phyloP scores from a whole-genome alignment of 2,888 invertebrate species.

The Yponomeuta evonymella region DNA sequence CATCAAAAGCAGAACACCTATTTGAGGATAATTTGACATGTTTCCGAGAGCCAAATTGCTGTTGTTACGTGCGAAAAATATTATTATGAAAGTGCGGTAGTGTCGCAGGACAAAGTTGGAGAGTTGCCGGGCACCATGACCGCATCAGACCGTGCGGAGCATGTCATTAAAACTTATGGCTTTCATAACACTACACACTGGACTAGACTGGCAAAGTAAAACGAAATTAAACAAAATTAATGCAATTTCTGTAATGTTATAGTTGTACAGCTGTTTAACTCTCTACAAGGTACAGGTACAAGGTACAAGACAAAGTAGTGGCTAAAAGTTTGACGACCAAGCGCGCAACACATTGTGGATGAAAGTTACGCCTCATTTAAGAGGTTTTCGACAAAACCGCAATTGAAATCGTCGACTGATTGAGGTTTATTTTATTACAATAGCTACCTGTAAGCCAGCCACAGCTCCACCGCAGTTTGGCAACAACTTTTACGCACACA shows the following conservation, averaged over 20 bases:
- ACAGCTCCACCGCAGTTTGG: background rate
- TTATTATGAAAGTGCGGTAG: background rate
- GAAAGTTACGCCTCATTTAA: background rate
- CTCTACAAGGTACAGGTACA: too few species aligned
- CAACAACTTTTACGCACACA: background rate
- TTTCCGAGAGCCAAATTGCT: background rate
- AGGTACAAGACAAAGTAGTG: background rate
- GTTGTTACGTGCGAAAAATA: background rate
- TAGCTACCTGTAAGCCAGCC: background rate
- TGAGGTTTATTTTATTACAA: background rate
- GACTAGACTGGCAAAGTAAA: background rate
- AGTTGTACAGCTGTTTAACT: too few species aligned
- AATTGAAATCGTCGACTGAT: background rate
- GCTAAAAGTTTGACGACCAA: background rate
- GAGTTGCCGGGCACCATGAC: conserved; percentile 1
- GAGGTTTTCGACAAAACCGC: background rate
- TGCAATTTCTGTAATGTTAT: background rate
- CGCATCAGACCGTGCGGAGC: conserved; percentile 3
- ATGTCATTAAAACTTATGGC: conserved; percentile 11
- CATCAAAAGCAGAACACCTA: background rate
- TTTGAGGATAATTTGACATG: background rate
- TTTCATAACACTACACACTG: conserved; percentile 1
- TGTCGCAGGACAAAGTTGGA: background rate
- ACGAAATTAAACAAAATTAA: background rate
- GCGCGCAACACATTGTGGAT: background rate